These are phyloP conservation scores for Procavia capensis DNA, from an alignment of 2,113 vertebrate genomes.

Conservation along the genomic window DNA sequence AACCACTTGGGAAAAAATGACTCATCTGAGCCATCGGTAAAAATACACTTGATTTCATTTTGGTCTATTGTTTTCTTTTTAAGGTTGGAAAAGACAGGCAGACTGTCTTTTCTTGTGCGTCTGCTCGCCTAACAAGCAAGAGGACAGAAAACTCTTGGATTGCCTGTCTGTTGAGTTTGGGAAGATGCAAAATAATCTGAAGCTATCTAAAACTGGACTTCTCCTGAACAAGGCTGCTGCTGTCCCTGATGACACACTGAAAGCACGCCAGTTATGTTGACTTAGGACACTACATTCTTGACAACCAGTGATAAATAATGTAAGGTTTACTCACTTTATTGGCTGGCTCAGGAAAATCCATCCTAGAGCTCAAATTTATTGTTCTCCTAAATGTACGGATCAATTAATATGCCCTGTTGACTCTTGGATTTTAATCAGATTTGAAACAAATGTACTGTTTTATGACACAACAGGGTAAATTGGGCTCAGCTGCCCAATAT, in stretches of 20 bases:
- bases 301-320: slow-evolving; percentile 79
- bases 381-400: slow-evolving; percentile 79
- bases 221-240: slow-evolving; percentile 54
- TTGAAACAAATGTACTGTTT: slow-evolving; percentile 72
- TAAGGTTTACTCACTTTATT: slow-evolving; percentile 81
- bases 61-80: slow-evolving; percentile 59
- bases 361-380: slow-evolving; percentile 72
- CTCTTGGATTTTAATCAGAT: slow-evolving; percentile 70
- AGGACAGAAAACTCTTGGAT: background rate
- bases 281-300: slow-evolving; percentile 63
- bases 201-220: background rate
- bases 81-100: background rate
- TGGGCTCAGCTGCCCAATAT: background rate
- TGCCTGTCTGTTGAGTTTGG: background rate
- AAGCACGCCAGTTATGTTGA: slow-evolving; percentile 71
- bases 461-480: background rate
- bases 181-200: slow-evolving; percentile 7
- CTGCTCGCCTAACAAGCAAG: background rate
- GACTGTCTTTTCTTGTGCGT: background rate
- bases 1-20: slow-evolving; percentile 74
- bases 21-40: slow-evolving; percentile 76
- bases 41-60: slow-evolving; percentile 71
- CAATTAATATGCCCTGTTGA: slow-evolving; percentile 80
- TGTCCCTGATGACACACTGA: slow-evolving; percentile 68
- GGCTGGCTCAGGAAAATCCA: slow-evolving; percentile 81